Evolutionary conservation across 1,140 invertebrate species (phyloP), one percentile per base, ranked within the genome.

Genomic region (Rhagoletis pomonella): DNA sequence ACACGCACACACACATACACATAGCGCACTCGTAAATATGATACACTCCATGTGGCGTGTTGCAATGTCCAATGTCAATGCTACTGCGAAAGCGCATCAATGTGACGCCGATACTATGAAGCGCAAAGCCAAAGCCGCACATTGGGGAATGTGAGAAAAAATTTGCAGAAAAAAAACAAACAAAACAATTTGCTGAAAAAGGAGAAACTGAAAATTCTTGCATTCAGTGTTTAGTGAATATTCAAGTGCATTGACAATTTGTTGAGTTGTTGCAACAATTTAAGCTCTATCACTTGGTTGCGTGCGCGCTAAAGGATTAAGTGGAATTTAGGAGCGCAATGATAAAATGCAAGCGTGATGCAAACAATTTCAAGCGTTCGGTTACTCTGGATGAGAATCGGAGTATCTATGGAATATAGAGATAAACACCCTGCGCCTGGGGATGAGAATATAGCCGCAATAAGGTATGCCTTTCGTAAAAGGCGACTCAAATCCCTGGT

Each of bases 21-120:
- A 29, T 29, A 29, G 29, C 29, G 4, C 42, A 44, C 47, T 55
- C 17, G 47, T 10, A 19, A 29, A 81, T 81, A 81, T 81, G 73
- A 55, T 81, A 81, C 73, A 81, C 73, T 81, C n/a, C 73, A 81
- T 81, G 73, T 81, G 73, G 47, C 44, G 19, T 55, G 44, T 55
- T 81, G 73, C 73, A 55, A 81, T 81, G 47, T 81, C 73, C 73
- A 55, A 81, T 81, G 47, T 81, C 73, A 81, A 55, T 81, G 73
- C 47, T 55, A 17, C 19, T 12, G 73, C 73, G 73, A n/a, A 81
- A 47, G 44, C 47, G 47, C 19, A 19, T 81, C 44, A 7, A 81
- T 81, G 44, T 81, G 42, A 39, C 69, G 42, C 9, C 69, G 47
- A 58, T 58, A 19, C 55, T 81, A 55, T 47, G 55, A 81, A 81